Percentiles rank a stretch among this genome's conserved stretches.
These are phyloP conservation scores for Allobates femoralis DNA, from an alignment of 2,797 vertebrate species.

Conservation along the genomic window DNA sequence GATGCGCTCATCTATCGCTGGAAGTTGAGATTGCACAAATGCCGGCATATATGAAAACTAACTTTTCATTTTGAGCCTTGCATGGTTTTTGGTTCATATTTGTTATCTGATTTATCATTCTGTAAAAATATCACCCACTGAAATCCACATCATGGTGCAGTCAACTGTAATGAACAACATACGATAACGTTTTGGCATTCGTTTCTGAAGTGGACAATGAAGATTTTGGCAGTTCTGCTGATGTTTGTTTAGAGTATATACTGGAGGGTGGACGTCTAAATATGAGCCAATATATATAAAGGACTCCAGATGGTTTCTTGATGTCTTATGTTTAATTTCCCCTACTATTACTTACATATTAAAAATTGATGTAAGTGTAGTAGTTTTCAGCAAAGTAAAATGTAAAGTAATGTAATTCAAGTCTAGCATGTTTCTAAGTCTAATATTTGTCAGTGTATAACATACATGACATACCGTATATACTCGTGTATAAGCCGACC, in stretches of 20 bases:
- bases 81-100: background rate
- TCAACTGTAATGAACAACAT: constrained; percentile 24
- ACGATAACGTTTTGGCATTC: constrained; percentile 29
- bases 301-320: constrained; percentile 19
- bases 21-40: background rate
- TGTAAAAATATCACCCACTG: constrained; percentile 20
- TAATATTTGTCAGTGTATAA: background rate
- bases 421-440: background rate
- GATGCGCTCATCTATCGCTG: background rate
- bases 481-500: too few species aligned
- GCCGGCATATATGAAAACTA: background rate
- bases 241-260: constrained; percentile 27
- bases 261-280: constrained; percentile 5
- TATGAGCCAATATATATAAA: constrained; percentile 17
- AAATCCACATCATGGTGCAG: constrained; percentile 15
- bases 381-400: background rate
- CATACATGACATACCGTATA: too few species aligned
- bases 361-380: background rate
- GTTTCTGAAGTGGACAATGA: constrained; percentile 20
- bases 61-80: background rate
- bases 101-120: background rate
- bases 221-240: constrained; percentile 25
- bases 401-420: background rate
- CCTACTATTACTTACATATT: background rate
- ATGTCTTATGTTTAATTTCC: background rate